Conservation (phyloP, 2,113 vertebrate genomes). For the Elgaria multicarinata region DNA sequence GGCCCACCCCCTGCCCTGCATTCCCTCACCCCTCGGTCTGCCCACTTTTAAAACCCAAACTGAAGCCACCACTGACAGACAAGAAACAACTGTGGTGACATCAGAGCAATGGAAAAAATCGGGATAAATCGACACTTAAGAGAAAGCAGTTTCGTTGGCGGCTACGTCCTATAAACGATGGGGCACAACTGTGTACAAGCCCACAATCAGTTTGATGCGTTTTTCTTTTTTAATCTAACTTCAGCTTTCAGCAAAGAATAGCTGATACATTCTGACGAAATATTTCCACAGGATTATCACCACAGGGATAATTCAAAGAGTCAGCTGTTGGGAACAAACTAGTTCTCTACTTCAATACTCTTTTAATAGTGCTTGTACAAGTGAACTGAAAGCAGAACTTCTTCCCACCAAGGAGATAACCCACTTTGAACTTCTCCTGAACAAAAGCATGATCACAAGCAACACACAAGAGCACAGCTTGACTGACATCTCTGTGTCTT, state of each 20-base stretch:
- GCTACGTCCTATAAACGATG: too few relatives aligned
- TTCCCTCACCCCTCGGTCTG: too few relatives aligned
- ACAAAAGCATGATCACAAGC: background rate
- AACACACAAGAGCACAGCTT: background rate
- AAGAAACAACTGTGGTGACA: too few relatives aligned
- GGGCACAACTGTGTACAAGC: too few relatives aligned
- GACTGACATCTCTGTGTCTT: constrained; percentile 35
- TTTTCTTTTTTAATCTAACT: too few relatives aligned
- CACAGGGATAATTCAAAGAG: background rate
- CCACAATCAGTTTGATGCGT: too few relatives aligned
- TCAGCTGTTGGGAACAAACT: background rate
- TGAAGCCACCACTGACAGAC: too few relatives aligned
- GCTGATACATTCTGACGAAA: background rate
- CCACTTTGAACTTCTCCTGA: background rate
- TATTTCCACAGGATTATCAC: background rate
- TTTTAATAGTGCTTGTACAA: background rate
- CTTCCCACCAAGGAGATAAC: background rate
- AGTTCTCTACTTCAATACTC: background rate
- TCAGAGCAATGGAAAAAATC: too few relatives aligned
- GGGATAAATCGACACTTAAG: too few relatives aligned
- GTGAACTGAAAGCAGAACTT: background rate
- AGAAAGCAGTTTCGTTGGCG: too few relatives aligned
- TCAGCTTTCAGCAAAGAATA: background rate
- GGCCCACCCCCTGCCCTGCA: too few relatives aligned
- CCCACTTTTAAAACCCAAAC: too few relatives aligned